Conservation (phyloP, 53 echinoderm and acorn worm species). For the Holothuria scabra region DNA sequence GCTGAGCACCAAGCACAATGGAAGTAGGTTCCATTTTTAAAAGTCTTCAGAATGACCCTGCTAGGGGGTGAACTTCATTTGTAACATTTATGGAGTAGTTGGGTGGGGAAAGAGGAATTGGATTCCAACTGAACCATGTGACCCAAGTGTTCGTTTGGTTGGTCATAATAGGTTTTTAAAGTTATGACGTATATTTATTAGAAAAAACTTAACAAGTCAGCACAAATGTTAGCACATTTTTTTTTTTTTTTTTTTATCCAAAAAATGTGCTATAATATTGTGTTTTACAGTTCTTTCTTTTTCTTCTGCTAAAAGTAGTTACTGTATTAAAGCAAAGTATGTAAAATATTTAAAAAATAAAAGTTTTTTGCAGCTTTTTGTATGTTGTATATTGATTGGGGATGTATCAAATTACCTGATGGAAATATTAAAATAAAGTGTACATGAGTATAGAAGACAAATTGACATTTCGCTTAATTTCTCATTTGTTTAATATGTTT, state of each 20-base stretch:
- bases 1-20: no score
- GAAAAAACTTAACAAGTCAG: not conserved
- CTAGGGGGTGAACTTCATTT: no score
- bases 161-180: no score
- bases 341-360: conserved; percentile 36
- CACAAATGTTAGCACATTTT: conserved; percentile 30
- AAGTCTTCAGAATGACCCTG: no score
- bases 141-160: no score
- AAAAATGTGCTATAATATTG: not conserved
- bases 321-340: conserved; percentile 3
- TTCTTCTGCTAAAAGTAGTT: not conserved
- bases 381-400: conserved; percentile 42
- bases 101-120: no score
- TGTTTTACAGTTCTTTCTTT: not conserved
- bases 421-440: conserved; percentile 30
- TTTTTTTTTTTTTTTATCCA: not conserved
- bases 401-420: conserved; percentile 41
- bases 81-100: no score
- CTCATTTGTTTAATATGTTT: no score
- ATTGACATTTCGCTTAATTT: no score
- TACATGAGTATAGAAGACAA: conserved; percentile 30
- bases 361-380: conserved; percentile 39
- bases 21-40: no score
- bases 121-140: no score
- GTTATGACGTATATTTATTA: not conserved